Evolutionary conservation across 2,113 vertebrate species (phyloP).

Genomic region (Oryzias celebensis): DNA sequence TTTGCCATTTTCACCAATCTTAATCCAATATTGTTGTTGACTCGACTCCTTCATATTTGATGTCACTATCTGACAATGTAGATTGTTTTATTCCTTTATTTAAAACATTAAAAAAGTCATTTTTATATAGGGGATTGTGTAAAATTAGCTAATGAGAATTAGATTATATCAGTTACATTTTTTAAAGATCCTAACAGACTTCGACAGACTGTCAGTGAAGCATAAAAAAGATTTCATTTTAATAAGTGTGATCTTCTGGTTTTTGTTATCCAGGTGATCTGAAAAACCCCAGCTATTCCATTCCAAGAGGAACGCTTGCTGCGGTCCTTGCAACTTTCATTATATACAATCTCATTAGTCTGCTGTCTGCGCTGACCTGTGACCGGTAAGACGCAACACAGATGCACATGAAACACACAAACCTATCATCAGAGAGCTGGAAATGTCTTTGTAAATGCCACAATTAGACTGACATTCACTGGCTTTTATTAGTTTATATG

Average conservation of each 20-base stretch:
- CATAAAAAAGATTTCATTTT: too few relatives aligned
- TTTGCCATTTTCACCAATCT: too few relatives aligned
- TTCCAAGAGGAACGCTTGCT: slow-evolving; percentile 84
- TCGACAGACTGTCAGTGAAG: neutral
- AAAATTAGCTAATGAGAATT: neutral
- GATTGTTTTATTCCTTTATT: too few relatives aligned
- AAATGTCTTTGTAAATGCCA: neutral
- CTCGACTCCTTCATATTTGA: too few relatives aligned
- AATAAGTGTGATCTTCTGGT: neutral
- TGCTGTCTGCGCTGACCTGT: slow-evolving; percentile 82
- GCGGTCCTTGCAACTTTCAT: slow-evolving; percentile 85
- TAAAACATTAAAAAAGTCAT: too few relatives aligned
- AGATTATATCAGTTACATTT: neutral
- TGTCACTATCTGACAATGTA: too few relatives aligned
- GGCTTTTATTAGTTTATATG: neutral
- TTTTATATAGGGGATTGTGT: too few relatives aligned
- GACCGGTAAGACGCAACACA: slow-evolving; percentile 70
- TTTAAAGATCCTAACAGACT: neutral
- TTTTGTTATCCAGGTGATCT: slow-evolving; percentile 78
- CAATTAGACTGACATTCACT: neutral
- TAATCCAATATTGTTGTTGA: too few relatives aligned
- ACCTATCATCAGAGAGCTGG: neutral
- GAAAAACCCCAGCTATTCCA: slow-evolving; percentile 85
- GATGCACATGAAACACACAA: neutral
- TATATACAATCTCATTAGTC: slow-evolving; percentile 81